phyloP scores from a whole-genome alignment of 2,113 vertebrate species.

The Taurulus bubalis region DNA sequence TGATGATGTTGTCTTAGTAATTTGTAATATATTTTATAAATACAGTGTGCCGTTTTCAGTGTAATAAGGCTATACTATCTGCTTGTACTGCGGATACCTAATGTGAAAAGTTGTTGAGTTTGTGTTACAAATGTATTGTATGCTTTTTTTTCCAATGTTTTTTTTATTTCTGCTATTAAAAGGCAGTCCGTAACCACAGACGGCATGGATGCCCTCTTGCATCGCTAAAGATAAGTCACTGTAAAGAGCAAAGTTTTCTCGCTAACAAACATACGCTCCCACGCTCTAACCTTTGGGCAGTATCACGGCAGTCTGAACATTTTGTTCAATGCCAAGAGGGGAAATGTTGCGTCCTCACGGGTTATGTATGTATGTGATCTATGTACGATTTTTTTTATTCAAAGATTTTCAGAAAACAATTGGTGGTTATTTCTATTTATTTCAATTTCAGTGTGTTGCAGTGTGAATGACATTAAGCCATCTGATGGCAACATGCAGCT shows the following conservation, averaged over 20 bases:
- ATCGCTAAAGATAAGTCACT: not conserved
- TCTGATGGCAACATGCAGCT: not conserved
- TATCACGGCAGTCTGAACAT: not conserved
- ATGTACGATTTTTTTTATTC: not conserved
- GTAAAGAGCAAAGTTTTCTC: not conserved
- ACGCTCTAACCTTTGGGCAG: not conserved
- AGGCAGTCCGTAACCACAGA: no score
- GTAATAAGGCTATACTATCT: not conserved
- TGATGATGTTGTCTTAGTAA: not conserved
- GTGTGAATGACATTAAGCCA: not conserved
- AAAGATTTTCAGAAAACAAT: slow-evolving; percentile 1
- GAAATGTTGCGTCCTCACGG: no score
- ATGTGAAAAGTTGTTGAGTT: not conserved
- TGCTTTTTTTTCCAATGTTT: not conserved
- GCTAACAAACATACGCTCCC: not conserved
- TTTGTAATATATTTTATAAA: slow-evolving; percentile 18
- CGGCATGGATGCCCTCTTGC: not conserved
- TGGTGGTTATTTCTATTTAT: not conserved
- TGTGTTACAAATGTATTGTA: not conserved
- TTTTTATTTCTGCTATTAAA: not conserved
- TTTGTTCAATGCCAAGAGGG: not conserved
- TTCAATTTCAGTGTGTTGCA: not conserved
- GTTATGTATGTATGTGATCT: not conserved
- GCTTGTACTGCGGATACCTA: not conserved
- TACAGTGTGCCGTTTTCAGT: not conserved